Evolutionary conservation across 23 tunicate species (phyloP).

Genomic region (Botrylloides violaceus): DNA sequence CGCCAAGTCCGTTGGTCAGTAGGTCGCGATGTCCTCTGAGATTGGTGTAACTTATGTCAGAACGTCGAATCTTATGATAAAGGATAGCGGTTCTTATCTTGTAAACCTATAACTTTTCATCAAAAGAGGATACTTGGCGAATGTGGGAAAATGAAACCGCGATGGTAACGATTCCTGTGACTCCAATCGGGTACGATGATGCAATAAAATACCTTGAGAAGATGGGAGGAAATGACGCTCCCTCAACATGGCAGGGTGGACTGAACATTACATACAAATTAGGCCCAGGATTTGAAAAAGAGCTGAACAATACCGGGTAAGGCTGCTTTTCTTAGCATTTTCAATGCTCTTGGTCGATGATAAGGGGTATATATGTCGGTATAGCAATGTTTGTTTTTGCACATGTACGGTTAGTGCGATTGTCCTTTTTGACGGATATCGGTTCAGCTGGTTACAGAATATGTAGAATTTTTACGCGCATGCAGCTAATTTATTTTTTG

Average conservation of each 20-base stretch:
- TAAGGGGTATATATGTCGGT: too few relatives aligned
- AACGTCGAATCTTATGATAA: too few relatives aligned
- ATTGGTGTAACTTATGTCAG: too few relatives aligned
- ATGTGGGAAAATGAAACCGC: constrained; percentile 21
- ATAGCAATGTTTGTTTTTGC: too few relatives aligned
- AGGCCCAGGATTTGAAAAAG: constrained; percentile 29
- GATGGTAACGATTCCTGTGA: constrained; percentile 5
- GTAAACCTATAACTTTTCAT: too few relatives aligned
- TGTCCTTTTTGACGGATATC: too few relatives aligned
- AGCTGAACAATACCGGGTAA: constrained; percentile 12
- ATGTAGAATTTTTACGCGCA: not conserved
- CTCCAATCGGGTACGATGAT: constrained; percentile 22
- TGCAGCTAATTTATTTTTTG: not conserved
- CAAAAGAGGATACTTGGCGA: constrained; percentile 40
- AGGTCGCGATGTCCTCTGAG: too few relatives aligned
- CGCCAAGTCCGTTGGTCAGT: too few relatives aligned
- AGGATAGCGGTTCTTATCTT: too few relatives aligned
- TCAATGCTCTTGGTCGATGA: too few relatives aligned
- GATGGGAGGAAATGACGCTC: constrained; percentile 26
- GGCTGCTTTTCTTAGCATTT: too few relatives aligned
- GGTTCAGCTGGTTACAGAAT: not conserved
- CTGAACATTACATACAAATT: constrained; percentile 25
- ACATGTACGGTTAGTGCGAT: too few relatives aligned
- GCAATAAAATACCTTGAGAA: constrained; percentile 14
- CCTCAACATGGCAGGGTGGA: constrained; percentile 15